Evolutionary conservation across 2,888 invertebrate genomes (phyloP), one percentile per base, ranked within the genome.

Genomic region (Erebia palarica): DNA sequence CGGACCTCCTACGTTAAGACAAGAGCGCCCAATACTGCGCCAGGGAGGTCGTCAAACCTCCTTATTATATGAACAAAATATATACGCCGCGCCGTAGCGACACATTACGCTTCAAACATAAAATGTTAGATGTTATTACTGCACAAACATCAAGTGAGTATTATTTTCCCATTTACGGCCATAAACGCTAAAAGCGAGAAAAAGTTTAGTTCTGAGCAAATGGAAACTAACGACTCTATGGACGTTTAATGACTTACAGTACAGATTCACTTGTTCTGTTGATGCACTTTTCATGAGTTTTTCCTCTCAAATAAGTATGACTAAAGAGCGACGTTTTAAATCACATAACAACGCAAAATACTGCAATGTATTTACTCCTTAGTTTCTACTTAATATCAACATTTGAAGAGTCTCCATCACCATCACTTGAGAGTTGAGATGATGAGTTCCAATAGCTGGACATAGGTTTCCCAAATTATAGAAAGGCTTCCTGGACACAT

Each of bases 151-250:
- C 68, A 68, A 68, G 68, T 61, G 63, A 65, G 68, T 63, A 66
- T 72, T 65, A 71, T 68, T 65, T 67, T 64, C 64, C 67, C 69
- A 71, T 71, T 71, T 65, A 27, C 47, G 69, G 49, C 59, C 58
- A 58, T 69, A 69, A 75, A 73, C 71, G 65, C 68, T 65, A 69
- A 71, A 60, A 65, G 68, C 55, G 66, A 57, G 71, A 71, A 73
- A 73, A 74, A 75, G 63, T 69, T 67, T 69, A 73, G 72, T 75
- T 75, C 71, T 64, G 68, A 65, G 59, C 67, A 69, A 74, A 74
- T 72, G 71, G 70, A 73, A 71, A 71, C 64, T 75, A 75, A 75
- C 71, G 74, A 74, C 70, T 71, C 65, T 67, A 73, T 73, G 68
- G 70, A 70, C 44, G 72, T 66, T 57, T 76, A 73, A 75, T 76